Evolutionary conservation across 1,140 invertebrate species (phyloP).

Genomic region (Samia ricini): DNA sequence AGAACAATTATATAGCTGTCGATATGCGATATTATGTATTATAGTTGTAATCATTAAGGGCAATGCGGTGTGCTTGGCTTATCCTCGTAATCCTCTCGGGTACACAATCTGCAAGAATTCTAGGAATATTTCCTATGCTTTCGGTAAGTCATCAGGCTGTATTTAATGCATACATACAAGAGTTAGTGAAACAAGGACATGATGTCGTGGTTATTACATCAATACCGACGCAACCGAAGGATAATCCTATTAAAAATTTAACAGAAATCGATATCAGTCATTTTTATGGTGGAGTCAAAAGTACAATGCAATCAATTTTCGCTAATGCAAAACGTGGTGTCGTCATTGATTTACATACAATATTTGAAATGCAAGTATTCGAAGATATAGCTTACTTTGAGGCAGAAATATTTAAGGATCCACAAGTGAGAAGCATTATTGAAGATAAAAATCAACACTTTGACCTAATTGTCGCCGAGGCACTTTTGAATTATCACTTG

Average conservation of each 20-base stretch:
- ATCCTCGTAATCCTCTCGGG: too few relatives aligned
- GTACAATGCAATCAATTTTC: background rate
- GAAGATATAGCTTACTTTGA: background rate
- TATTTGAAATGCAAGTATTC: background rate
- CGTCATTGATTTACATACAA: background rate
- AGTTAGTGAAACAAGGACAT: slow-evolving; percentile 4
- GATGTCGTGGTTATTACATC: slow-evolving; percentile 10
- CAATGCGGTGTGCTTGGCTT: too few relatives aligned
- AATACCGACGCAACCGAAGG: background rate
- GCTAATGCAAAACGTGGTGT: background rate
- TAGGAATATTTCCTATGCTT: slow-evolving; percentile 11
- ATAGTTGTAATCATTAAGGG: too few relatives aligned
- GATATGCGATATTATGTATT: too few relatives aligned
- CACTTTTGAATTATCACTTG: slow-evolving; percentile 29
- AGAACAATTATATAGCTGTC: too few relatives aligned
- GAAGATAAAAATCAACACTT: slow-evolving; percentile 45
- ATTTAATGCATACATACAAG: slow-evolving; percentile 1
- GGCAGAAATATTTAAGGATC: slow-evolving; percentile 6
- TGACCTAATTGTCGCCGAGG: slow-evolving; percentile 51
- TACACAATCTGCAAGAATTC: too few relatives aligned
- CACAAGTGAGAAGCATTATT: slow-evolving; percentile 41
- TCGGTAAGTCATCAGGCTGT: slow-evolving; percentile 11
- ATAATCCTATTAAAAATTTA: background rate
- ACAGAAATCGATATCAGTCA: slow-evolving; percentile 12
- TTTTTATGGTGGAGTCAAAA: background rate